phyloP scores from a whole-genome alignment of 2,797 vertebrate genomes.

The Tapera naevia region DNA sequence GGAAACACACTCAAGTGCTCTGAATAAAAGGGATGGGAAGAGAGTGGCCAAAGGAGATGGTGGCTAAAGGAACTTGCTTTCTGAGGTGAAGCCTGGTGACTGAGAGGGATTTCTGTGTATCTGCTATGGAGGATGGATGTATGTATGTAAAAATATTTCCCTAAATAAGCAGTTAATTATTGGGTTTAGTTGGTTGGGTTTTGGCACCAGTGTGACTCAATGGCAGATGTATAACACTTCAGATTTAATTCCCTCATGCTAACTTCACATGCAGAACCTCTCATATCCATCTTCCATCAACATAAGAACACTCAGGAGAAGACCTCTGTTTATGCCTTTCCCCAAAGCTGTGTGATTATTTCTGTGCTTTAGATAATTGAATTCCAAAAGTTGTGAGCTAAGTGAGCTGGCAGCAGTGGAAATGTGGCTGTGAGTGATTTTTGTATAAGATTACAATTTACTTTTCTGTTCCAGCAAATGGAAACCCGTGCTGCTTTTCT shows the following conservation, averaged over 20 bases:
- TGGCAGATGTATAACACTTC: not conserved
- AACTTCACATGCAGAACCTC: rapidly evolving
- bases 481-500: not conserved
- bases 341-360: not conserved
- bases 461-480: not conserved
- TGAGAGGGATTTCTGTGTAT: not conserved
- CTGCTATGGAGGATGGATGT: not conserved
- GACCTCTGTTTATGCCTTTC: not conserved
- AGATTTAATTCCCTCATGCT: not conserved
- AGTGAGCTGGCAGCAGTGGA: not conserved
- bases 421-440: not conserved
- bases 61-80: not conserved
- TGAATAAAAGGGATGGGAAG: not conserved
- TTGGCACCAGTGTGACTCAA: not conserved
- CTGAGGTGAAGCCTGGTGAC: not conserved
- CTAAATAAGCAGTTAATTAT: not conserved
- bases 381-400: not conserved
- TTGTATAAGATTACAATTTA: not conserved
- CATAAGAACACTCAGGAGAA: not conserved
- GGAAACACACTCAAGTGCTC: not conserved
- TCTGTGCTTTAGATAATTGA: not conserved
- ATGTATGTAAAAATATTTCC: not conserved
- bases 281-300: not conserved
- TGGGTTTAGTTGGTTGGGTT: not conserved
- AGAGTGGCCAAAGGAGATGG: not conserved